phyloP scores from a whole-genome alignment of 2,797 vertebrate genomes.

The Iguana delicatissima region DNA sequence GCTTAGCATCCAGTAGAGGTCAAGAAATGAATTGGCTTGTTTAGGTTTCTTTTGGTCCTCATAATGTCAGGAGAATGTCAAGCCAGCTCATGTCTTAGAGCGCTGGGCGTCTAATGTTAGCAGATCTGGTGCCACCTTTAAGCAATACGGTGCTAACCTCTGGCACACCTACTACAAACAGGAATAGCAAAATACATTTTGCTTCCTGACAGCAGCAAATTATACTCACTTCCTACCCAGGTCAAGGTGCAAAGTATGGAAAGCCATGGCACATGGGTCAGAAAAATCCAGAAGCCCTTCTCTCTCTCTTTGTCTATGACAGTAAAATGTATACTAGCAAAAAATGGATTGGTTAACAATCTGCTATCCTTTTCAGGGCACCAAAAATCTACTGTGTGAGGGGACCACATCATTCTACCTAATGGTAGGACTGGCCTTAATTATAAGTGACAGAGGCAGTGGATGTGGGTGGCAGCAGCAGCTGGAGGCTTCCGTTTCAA shows the following conservation, averaged over 20 bases:
- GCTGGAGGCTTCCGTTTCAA: no score
- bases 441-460: not conserved
- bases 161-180: not conserved
- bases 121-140: not conserved
- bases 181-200: not conserved
- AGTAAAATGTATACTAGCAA: not conserved
- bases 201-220: not conserved
- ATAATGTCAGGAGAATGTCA: slow-evolving; percentile 1
- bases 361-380: not conserved
- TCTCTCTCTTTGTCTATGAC: not conserved
- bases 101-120: not conserved
- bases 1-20: not conserved
- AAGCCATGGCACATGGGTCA: not conserved
- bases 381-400: not conserved
- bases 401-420: not conserved
- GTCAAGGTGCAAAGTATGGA: not conserved
- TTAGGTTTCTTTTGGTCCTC: not conserved
- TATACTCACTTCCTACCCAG: not conserved
- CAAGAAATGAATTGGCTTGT: not conserved
- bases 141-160: not conserved
- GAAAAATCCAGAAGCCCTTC: not conserved
- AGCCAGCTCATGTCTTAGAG: not conserved
- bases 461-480: not conserved
- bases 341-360: not conserved
- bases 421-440: not conserved